Evolutionary conservation across 2,113 vertebrate species (phyloP).

Genomic region (Calyptomena viridis): DNA sequence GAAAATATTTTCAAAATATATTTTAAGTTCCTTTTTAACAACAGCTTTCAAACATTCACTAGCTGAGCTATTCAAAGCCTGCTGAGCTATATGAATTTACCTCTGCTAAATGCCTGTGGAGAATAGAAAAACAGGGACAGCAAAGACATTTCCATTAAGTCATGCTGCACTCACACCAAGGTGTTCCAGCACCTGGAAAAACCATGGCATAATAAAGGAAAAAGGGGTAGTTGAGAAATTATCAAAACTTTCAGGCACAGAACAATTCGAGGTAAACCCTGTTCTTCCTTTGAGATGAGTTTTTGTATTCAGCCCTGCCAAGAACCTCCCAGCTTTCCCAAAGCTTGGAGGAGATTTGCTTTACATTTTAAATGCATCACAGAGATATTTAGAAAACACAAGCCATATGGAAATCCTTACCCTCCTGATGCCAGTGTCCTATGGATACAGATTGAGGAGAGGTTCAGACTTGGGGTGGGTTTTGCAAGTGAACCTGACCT

Average conservation of each 20-base stretch:
- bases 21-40: not conserved
- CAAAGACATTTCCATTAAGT: not conserved
- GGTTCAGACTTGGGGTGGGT: not conserved
- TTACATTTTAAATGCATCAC: not conserved
- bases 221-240: not conserved
- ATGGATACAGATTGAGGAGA: accelerated
- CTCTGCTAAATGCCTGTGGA: not conserved
- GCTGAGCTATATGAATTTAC: not conserved
- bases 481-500: not conserved
- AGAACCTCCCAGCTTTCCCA: not conserved
- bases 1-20: not conserved
- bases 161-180: not conserved
- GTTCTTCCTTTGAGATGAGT: not conserved
- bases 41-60: not conserved
- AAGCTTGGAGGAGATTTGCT: not conserved
- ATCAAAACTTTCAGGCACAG: not conserved
- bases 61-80: not conserved
- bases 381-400: not conserved
- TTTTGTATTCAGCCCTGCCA: not conserved
- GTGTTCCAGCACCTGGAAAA: not conserved
- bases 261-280: not conserved
- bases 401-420: not conserved
- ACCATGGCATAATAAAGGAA: not conserved
- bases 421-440: not conserved
- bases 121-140: not conserved